These are phyloP conservation scores for Nephrocerus scutellatus DNA, from an alignment of 2,888 invertebrate genomes.

Conservation along the genomic window DNA sequence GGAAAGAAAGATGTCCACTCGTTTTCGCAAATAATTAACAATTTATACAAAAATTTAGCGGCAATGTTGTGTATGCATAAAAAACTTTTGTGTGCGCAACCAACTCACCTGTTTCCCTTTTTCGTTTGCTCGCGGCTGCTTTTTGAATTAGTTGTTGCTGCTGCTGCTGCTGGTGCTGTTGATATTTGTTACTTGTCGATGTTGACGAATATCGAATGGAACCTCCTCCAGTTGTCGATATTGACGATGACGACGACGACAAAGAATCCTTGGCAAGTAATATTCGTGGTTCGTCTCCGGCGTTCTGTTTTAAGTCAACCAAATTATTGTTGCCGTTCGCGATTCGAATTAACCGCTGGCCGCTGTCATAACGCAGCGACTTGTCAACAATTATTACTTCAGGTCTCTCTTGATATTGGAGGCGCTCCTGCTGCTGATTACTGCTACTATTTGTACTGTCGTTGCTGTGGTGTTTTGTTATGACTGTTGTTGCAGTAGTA, in stretches of 20 bases:
- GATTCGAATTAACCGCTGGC: too few relatives aligned
- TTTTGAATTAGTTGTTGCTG: constrained; percentile 18
- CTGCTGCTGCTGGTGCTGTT: constrained; percentile 22
- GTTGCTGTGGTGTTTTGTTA: constrained; percentile 10
- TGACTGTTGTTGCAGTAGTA: constrained; percentile 15
- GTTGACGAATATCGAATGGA: constrained; percentile 14
- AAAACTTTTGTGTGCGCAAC: too few relatives aligned
- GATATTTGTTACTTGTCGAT: constrained; percentile 25
- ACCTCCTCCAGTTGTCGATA: constrained; percentile 10
- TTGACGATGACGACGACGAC: constrained; percentile 16
- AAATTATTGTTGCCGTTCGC: too few relatives aligned
- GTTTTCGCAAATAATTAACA: too few relatives aligned
- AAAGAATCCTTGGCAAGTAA: too few relatives aligned
- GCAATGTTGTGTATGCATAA: too few relatives aligned
- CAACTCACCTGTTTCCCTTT: constrained; percentile 31
- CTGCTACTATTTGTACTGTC: constrained; percentile 17
- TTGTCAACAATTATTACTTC: constrained; percentile 19
- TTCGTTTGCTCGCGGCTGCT: constrained; percentile 26
- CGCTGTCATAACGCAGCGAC: constrained; percentile 17
- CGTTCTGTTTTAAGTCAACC: too few relatives aligned
- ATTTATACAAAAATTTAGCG: too few relatives aligned
- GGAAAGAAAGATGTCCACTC: too few relatives aligned
- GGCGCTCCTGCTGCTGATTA: too few relatives aligned
- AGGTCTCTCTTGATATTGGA: constrained; percentile 23
- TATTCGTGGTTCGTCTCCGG: too few relatives aligned